Evolutionary conservation across 35 echinoderm and acorn worm genomes (phyloP).

Genomic region (Holothuria glaberrima): DNA sequence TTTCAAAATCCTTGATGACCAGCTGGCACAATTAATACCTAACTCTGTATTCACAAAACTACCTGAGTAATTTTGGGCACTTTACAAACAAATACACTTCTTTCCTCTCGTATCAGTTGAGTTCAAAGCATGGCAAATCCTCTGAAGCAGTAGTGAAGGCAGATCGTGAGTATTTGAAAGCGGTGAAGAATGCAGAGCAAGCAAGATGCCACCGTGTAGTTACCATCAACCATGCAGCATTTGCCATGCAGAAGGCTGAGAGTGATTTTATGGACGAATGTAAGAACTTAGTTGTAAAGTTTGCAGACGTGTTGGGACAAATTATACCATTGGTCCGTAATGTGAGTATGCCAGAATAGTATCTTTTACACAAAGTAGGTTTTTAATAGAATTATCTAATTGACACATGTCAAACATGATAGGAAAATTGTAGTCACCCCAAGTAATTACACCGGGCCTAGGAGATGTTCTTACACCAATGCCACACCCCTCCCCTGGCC

Average conservation of each 20-base stretch:
- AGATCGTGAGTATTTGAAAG: slow-evolving; percentile 46
- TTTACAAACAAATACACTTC: background rate
- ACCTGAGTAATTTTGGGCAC: background rate
- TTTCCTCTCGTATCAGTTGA: background rate
- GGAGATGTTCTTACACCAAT: too few species aligned
- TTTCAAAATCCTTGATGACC: too few species aligned
- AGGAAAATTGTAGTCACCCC: too few species aligned
- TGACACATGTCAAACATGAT: too few species aligned
- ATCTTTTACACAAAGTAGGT: background rate
- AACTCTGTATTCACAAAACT: background rate
- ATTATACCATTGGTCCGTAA: slow-evolving; percentile 28
- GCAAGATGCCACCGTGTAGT: background rate
- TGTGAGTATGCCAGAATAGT: background rate
- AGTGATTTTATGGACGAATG: slow-evolving; percentile 18
- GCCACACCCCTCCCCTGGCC: too few species aligned
- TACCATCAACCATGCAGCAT: background rate
- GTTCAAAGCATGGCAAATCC: slow-evolving; percentile 39
- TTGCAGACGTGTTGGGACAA: slow-evolving; percentile 17
- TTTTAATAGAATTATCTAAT: too few species aligned
- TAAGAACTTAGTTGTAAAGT: slow-evolving; percentile 15
- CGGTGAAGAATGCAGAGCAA: slow-evolving; percentile 29
- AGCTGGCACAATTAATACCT: too few species aligned
- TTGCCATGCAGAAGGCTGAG: slow-evolving; percentile 3
- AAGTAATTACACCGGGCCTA: too few species aligned
- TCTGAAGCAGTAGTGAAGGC: slow-evolving; percentile 29